These are phyloP conservation scores for Pantala flavescens DNA, from an alignment of 1,140 invertebrate genomes.

Conservation along the genomic window DNA sequence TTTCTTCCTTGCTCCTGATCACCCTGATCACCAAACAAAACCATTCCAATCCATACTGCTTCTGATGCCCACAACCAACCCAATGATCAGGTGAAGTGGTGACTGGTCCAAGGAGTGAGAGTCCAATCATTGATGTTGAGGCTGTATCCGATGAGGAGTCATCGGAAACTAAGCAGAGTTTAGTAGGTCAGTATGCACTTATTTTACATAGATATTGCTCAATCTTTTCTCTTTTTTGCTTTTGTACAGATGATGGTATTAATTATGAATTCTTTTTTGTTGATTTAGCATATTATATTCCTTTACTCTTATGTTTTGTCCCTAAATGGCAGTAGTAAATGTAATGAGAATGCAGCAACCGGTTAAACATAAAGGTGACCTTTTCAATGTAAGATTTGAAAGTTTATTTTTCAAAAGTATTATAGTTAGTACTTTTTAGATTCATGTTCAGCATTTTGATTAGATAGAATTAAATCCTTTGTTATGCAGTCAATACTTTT, in stretches of 20 bases:
- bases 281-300: too few relatives aligned
- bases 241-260: background rate
- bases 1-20: background rate
- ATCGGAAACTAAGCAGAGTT: slow-evolving; percentile 32
- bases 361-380: too few relatives aligned
- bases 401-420: too few relatives aligned
- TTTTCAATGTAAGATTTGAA: too few relatives aligned
- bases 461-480: too few relatives aligned
- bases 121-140: slow-evolving; percentile 66
- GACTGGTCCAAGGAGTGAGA: slow-evolving; percentile 45
- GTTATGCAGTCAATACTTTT: too few relatives aligned
- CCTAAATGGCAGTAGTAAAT: too few relatives aligned
- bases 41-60: background rate
- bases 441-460: too few relatives aligned
- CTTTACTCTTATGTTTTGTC: too few relatives aligned
- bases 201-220: background rate
- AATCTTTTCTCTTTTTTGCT: background rate
- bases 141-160: slow-evolving; percentile 55
- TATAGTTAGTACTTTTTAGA: too few relatives aligned
- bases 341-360: too few relatives aligned
- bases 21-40: background rate
- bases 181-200: slow-evolving; percentile 18
- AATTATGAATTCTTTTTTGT: slow-evolving; percentile 17
- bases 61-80: background rate
- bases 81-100: slow-evolving; percentile 52